A percentile compares a stretch with the other conserved stretches of the same genome.
Conservation (phyloP, 2,113 vertebrate species). For the Phalacrocorax brasilianus region DNA sequence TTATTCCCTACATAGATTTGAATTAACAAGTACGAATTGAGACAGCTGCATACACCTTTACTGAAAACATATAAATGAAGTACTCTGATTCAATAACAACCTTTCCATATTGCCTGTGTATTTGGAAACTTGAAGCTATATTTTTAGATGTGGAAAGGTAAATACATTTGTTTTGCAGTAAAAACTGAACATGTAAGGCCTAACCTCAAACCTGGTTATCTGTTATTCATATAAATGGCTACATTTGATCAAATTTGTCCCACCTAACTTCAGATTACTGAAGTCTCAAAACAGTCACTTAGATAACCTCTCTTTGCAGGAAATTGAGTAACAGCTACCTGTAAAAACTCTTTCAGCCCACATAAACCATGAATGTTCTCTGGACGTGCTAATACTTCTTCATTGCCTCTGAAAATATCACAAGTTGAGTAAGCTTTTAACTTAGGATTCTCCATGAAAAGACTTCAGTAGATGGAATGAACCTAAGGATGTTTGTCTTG, state of each 20-base stretch:
- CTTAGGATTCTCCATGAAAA: background rate
- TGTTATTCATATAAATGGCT: background rate
- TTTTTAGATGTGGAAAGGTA: background rate
- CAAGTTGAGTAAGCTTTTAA: background rate
- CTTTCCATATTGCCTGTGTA: background rate
- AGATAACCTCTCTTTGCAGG: background rate
- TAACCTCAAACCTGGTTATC: background rate
- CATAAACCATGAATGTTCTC: background rate
- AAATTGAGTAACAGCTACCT: background rate
- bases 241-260: background rate
- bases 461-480: background rate
- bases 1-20: background rate
- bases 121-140: background rate
- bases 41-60: background rate
- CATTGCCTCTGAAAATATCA: background rate
- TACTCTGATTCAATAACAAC: background rate
- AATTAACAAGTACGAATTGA: background rate
- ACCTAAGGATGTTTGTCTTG: background rate
- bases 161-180: background rate
- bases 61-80: background rate
- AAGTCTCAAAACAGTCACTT: background rate
- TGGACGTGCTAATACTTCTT: background rate
- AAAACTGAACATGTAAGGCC: background rate
- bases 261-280: background rate
- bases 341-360: background rate